Percentiles rank a stretch among this genome's conserved stretches.
Evolutionary conservation across 2,113 vertebrate species (phyloP).

Genomic region (Shinisaurus crocodilurus): DNA sequence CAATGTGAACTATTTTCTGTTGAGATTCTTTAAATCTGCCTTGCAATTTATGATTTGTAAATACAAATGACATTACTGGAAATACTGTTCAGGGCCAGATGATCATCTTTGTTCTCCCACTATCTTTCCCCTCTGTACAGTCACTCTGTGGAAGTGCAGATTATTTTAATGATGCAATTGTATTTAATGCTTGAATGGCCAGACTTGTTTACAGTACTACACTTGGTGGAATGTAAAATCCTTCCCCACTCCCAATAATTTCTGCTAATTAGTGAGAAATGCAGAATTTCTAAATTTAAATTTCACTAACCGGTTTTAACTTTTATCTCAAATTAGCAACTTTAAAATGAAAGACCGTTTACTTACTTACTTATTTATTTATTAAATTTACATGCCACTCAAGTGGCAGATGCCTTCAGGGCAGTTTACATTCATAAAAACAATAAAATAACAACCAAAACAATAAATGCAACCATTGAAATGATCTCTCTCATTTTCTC

Average conservation of each 20-base stretch:
- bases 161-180: background rate
- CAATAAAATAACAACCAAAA: no score
- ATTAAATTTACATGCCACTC: no score
- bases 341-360: background rate
- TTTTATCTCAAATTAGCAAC: constrained; percentile 1
- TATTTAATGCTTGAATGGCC: background rate
- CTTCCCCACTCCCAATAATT: background rate
- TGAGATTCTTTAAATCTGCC: background rate
- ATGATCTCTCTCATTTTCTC: background rate
- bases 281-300: background rate
- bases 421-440: no score
- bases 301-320: background rate
- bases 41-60: background rate
- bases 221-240: background rate
- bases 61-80: background rate
- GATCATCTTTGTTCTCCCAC: background rate
- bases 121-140: no score
- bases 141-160: background rate
- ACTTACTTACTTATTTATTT: no score
- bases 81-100: background rate
- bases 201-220: background rate
- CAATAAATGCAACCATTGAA: background rate
- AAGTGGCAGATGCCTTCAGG: no score
- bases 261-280: background rate
- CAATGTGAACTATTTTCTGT: background rate